Conservation (phyloP, 1,140 invertebrate species). For the Pantala flavescens region DNA sequence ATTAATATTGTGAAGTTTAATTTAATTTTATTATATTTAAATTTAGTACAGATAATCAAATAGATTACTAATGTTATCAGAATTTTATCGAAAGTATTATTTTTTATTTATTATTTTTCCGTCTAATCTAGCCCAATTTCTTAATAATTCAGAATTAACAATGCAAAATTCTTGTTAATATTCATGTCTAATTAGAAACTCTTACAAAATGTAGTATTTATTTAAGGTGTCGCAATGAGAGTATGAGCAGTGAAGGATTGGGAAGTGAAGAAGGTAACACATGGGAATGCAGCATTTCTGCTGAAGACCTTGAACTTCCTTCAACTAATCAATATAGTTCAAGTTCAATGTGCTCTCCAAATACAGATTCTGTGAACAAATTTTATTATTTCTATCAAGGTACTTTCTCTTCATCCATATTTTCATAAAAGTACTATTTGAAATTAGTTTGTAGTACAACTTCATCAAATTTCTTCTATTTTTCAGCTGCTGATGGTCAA, state of each 20-base stretch:
- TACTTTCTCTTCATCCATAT: constrained; percentile 29
- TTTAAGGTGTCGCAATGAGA: constrained; percentile 24
- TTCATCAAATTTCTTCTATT: constrained; percentile 19
- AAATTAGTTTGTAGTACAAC: too few species aligned
- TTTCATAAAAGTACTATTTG: neutral
- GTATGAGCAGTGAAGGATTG: constrained; percentile 28
- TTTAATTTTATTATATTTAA: too few species aligned
- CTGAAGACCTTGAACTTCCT: constrained; percentile 27
- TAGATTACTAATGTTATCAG: too few species aligned
- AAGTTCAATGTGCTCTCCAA: neutral
- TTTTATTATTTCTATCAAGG: constrained; percentile 84
- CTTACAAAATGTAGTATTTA: neutral
- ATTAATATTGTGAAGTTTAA: too few species aligned
- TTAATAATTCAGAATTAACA: too few species aligned
- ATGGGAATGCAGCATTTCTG: constrained; percentile 19
- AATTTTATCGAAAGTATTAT: too few species aligned
- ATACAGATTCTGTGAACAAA: constrained; percentile 38
- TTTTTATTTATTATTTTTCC: too few species aligned
- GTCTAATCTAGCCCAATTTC: too few species aligned
- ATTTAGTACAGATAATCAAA: too few species aligned
- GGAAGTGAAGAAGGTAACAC: constrained; percentile 18
- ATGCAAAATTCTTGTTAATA: too few species aligned
- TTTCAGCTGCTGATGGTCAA: constrained; percentile 73
- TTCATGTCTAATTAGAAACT: too few species aligned
- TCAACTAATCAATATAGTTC: constrained; percentile 22